These are phyloP conservation scores for Drosophila longiperda DNA, from an alignment of 2,888 invertebrate species.

Conservation along the genomic window DNA sequence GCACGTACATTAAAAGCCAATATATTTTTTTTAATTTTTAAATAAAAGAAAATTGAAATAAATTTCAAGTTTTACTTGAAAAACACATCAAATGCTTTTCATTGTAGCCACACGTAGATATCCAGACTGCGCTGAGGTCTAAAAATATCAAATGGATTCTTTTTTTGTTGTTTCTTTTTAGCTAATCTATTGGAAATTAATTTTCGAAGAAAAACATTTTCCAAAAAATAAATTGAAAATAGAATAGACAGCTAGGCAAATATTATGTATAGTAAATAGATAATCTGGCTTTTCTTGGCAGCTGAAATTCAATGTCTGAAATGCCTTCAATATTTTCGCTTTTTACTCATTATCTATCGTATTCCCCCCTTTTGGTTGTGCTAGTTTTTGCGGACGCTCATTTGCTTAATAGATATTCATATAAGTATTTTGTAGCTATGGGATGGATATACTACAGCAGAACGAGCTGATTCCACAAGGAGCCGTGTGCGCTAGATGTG, in stretches of 20 bases:
- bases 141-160: conserved; percentile 57
- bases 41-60: conserved; percentile 67
- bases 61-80: conserved; percentile 72
- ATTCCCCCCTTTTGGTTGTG: conserved; percentile 42
- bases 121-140: conserved; percentile 52
- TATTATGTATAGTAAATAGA: conserved; percentile 26
- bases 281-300: conserved; percentile 57
- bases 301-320: conserved; percentile 61
- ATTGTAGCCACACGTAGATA: conserved; percentile 52
- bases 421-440: conserved; percentile 30
- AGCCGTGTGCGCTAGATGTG: conserved; percentile 71
- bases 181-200: conserved; percentile 80
- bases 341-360: conserved; percentile 42
- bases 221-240: conserved; percentile 74
- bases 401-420: conserved; percentile 34
- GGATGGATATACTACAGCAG: conserved; percentile 42
- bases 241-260: conserved; percentile 53
- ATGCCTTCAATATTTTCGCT: conserved; percentile 61
- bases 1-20: conserved; percentile 57
- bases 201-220: conserved; percentile 62
- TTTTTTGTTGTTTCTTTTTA: conserved; percentile 49
- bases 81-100: conserved; percentile 62
- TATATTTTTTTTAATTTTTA: conserved; percentile 44
- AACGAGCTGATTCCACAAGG: conserved; percentile 24
- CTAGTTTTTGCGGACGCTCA: conserved; percentile 66